These are phyloP conservation scores for Drosophila pachea DNA, from an alignment of 1,140 invertebrate species.

Conservation along the genomic window DNA sequence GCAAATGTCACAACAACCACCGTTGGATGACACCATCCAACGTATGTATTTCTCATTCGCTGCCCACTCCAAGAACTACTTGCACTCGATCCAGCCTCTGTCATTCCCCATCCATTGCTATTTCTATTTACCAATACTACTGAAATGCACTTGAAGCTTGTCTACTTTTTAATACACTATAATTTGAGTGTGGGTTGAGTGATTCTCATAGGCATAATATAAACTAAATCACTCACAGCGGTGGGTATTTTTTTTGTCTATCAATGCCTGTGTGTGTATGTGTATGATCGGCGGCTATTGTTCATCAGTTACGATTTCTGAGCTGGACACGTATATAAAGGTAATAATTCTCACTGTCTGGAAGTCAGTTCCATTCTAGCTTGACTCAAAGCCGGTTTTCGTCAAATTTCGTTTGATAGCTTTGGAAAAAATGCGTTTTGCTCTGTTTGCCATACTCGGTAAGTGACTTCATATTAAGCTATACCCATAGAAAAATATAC, in stretches of 20 bases:
- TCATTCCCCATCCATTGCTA: slow-evolving; percentile 52
- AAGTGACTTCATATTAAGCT: slow-evolving; percentile 18
- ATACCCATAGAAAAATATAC: background rate
- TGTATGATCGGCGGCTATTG: slow-evolving; percentile 47
- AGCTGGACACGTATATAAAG: slow-evolving; percentile 64
- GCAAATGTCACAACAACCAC: slow-evolving; percentile 31
- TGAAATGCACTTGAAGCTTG: slow-evolving; percentile 59
- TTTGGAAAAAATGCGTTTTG: slow-evolving; percentile 63
- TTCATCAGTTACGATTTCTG: slow-evolving; percentile 44
- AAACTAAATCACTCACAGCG: background rate
- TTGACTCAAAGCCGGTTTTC: slow-evolving; percentile 63
- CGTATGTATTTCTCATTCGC: slow-evolving; percentile 37
- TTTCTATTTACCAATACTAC: slow-evolving; percentile 41
- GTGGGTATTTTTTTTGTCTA: slow-evolving; percentile 1
- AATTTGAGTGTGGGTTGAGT: slow-evolving; percentile 54
- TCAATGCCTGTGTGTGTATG: slow-evolving; percentile 18
- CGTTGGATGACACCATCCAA: slow-evolving; percentile 31
- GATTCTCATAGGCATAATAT: slow-evolving; percentile 39
- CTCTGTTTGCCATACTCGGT: slow-evolving; percentile 64
- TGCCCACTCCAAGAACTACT: slow-evolving; percentile 39
- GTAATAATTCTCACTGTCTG: slow-evolving; percentile 65
- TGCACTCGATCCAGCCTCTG: slow-evolving; percentile 16
- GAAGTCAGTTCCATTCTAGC: slow-evolving; percentile 67
- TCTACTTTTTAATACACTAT: slow-evolving; percentile 41
- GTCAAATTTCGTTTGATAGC: slow-evolving; percentile 22